A percentile compares a stretch with the other conserved stretches of the same genome.
phyloP scores from a whole-genome alignment of 2,113 vertebrate species.

The Heteronetta atricapilla region DNA sequence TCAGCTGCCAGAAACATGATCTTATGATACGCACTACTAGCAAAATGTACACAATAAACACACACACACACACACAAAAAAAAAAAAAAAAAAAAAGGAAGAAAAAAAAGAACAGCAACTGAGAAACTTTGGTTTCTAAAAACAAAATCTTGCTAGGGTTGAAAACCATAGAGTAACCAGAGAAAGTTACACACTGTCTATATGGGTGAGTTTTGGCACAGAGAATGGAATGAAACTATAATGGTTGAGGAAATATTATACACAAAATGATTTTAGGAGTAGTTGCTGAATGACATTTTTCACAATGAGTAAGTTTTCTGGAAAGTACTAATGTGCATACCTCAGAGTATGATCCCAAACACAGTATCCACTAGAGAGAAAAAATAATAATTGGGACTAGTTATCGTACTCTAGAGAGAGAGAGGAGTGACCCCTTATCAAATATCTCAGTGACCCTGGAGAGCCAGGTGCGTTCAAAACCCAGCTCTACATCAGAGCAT shows the following conservation, averaged over 20 bases:
- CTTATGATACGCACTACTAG: background rate
- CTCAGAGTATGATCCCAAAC: background rate
- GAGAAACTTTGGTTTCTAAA: background rate
- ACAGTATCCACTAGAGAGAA: background rate
- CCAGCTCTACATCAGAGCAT: background rate
- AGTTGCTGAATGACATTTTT: background rate
- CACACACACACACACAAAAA: no score
- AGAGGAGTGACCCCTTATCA: background rate
- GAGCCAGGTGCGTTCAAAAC: background rate
- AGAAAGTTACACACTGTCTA: background rate
- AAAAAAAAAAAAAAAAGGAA: background rate
- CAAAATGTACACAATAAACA: background rate
- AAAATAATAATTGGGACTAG: background rate
- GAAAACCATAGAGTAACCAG: background rate
- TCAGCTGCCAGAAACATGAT: background rate
- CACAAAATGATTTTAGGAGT: background rate
- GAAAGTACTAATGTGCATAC: background rate
- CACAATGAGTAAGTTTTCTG: background rate
- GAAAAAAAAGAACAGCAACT: background rate
- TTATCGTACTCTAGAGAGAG: background rate
- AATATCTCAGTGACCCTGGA: background rate
- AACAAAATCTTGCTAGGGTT: background rate
- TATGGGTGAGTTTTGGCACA: background rate
- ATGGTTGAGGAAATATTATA: background rate
- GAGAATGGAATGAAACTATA: background rate